phyloP scores from a whole-genome alignment of 2,113 vertebrate species.

The Saimiri boliviensis region DNA sequence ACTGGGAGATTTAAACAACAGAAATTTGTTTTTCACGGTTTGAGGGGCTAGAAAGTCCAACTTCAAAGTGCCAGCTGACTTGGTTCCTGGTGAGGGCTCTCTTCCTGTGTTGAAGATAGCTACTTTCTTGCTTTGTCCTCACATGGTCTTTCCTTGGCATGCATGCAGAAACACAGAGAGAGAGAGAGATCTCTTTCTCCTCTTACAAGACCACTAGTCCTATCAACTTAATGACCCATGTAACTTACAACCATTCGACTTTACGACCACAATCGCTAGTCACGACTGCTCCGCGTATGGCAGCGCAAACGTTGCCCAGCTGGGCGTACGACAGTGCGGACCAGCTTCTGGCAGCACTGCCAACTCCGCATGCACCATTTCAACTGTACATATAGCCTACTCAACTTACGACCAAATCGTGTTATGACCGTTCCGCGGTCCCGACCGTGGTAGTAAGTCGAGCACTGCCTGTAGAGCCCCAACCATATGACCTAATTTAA shows the following conservation, averaged over 20 bases:
- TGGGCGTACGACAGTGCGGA: too few species aligned
- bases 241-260: too few species aligned
- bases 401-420: too few species aligned
- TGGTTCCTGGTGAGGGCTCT: background rate
- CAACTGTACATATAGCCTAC: too few species aligned
- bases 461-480: background rate
- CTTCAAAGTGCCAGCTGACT: background rate
- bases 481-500: background rate
- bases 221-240: too few species aligned
- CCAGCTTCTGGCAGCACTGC: too few species aligned
- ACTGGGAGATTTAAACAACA: background rate
- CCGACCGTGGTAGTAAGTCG: too few species aligned
- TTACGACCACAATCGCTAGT: too few species aligned
- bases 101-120: background rate
- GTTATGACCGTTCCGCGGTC: too few species aligned
- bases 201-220: background rate
- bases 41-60: background rate
- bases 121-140: background rate
- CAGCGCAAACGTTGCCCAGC: too few species aligned
- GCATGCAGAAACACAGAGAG: background rate
- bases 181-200: background rate
- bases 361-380: too few species aligned
- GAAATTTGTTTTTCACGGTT: background rate
- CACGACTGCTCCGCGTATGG: too few species aligned
- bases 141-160: background rate